A percentile compares a stretch with the other conserved stretches of the same genome.
phyloP scores from a whole-genome alignment of 2,797 vertebrate species.

The Siniperca obscura region DNA sequence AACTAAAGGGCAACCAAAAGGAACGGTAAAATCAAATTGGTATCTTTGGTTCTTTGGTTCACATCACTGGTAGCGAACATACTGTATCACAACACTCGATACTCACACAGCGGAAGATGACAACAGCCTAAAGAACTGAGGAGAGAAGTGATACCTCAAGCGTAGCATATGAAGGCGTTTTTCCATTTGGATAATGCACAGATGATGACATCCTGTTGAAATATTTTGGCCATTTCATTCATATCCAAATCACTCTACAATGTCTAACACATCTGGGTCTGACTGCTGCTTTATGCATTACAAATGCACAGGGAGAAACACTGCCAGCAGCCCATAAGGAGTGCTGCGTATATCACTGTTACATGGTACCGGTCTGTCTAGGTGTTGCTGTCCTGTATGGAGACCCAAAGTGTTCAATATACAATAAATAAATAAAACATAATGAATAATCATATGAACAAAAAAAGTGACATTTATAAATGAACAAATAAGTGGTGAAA shows the following conservation, averaged over 20 bases:
- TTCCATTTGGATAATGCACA: constrained; percentile 40
- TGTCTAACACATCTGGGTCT: constrained; percentile 37
- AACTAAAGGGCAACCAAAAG: constrained; percentile 48
- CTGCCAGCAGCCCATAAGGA: constrained; percentile 21
- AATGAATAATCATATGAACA: neutral
- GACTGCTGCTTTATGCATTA: constrained; percentile 27
- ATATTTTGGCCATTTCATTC: constrained; percentile 53
- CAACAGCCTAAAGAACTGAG: constrained; percentile 12
- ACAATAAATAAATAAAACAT: neutral
- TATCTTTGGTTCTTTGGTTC: constrained; percentile 77
- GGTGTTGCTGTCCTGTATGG: constrained; percentile 12
- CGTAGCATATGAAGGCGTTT: constrained; percentile 13
- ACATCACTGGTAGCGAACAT: constrained; percentile 40
- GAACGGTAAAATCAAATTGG: constrained; percentile 43
- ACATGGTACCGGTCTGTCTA: constrained; percentile 3
- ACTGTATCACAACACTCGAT: constrained; percentile 21
- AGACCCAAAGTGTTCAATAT: constrained; percentile 15
- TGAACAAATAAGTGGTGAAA: neutral
- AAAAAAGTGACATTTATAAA: neutral
- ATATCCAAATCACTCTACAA: constrained; percentile 58
- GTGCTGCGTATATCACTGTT: constrained; percentile 33
- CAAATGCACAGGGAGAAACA: constrained; percentile 55
- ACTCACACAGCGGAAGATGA: constrained; percentile 23
- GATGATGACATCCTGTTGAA: constrained; percentile 63
- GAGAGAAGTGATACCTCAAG: constrained; percentile 21